Evolutionary conservation across 1,140 invertebrate genomes (phyloP).

Genomic region (Drosophila ironensis): DNA sequence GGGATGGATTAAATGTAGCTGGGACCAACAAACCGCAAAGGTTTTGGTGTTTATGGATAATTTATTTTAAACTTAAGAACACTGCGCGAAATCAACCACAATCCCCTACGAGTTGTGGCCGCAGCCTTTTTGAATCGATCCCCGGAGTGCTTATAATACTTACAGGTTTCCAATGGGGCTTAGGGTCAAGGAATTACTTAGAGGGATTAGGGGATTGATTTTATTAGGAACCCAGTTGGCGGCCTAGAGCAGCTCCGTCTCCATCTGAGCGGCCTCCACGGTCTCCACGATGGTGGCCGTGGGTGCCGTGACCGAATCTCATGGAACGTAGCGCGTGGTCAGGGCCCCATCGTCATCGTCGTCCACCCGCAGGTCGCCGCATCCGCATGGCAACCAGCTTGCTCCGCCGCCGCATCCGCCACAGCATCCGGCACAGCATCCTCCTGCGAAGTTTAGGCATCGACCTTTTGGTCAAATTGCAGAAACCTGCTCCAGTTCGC

Average conservation of each 20-base stretch:
- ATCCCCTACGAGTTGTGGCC: not conserved
- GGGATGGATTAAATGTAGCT: not conserved
- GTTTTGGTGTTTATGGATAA: not conserved
- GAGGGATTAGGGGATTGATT: not conserved
- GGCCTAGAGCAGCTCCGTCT: constrained; percentile 67
- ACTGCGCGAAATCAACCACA: no score
- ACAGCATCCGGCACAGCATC: constrained; percentile 4
- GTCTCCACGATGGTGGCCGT: constrained; percentile 71
- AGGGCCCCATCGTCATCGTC: constrained; percentile 71
- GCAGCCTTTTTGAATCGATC: not conserved
- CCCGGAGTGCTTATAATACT: constrained; percentile 52
- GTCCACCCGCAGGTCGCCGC: constrained; percentile 44
- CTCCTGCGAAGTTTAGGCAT: constrained; percentile 9
- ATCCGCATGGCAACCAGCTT: constrained; percentile 47
- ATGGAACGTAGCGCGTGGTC: constrained; percentile 75
- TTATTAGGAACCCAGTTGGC: constrained; percentile 59
- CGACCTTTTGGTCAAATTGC: constrained; percentile 81
- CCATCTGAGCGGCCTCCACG: constrained; percentile 71
- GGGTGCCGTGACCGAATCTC: constrained; percentile 78
- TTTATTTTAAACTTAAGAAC: no score
- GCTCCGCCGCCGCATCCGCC: constrained; percentile 9
- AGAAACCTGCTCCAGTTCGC: constrained; percentile 81
- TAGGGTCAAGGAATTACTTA: constrained; percentile 16
- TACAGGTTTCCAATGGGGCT: constrained; percentile 47
- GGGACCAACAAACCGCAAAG: not conserved